These are phyloP conservation scores for Melanchra persicariae DNA, from an alignment of 2,888 invertebrate genomes.

Conservation along the genomic window DNA sequence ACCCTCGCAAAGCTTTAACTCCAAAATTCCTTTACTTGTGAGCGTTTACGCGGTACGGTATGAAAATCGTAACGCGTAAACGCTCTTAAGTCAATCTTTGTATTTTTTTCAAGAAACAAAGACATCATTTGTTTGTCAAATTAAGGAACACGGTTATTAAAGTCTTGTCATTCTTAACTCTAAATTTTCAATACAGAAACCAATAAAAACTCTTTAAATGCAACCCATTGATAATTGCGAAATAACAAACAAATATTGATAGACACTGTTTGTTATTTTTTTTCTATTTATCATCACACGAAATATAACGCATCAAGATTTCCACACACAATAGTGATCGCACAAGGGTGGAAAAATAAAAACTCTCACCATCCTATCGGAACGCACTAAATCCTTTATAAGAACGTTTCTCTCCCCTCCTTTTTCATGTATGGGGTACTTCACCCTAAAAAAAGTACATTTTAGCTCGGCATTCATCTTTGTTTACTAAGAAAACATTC, in stretches of 20 bases:
- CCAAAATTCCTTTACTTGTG: too few relatives aligned
- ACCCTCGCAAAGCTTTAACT: too few relatives aligned
- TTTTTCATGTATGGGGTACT: constrained; percentile 51
- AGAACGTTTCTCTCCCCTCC: constrained; percentile 48
- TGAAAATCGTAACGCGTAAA: too few relatives aligned
- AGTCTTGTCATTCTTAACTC: too few relatives aligned
- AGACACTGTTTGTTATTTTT: neutral
- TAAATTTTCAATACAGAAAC: too few relatives aligned
- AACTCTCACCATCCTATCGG: constrained; percentile 45
- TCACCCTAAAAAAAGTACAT: constrained; percentile 55
- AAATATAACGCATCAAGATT: constrained; percentile 14
- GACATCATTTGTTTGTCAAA: too few relatives aligned
- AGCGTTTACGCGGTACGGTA: too few relatives aligned
- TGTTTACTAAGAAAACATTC: constrained; percentile 54
- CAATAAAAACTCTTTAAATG: too few relatives aligned
- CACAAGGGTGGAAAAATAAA: constrained; percentile 40
- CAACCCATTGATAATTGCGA: neutral
- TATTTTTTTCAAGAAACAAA: too few relatives aligned
- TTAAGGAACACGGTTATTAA: too few relatives aligned
- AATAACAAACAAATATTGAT: neutral
- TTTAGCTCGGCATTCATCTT: constrained; percentile 50
- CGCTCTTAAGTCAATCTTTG: too few relatives aligned
- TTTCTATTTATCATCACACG: constrained; percentile 11
- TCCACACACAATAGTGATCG: constrained; percentile 36
- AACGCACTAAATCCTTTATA: constrained; percentile 52